These are phyloP conservation scores for Phrynosoma blainvillii DNA, from an alignment of 2,113 vertebrate species.

Conservation along the genomic window DNA sequence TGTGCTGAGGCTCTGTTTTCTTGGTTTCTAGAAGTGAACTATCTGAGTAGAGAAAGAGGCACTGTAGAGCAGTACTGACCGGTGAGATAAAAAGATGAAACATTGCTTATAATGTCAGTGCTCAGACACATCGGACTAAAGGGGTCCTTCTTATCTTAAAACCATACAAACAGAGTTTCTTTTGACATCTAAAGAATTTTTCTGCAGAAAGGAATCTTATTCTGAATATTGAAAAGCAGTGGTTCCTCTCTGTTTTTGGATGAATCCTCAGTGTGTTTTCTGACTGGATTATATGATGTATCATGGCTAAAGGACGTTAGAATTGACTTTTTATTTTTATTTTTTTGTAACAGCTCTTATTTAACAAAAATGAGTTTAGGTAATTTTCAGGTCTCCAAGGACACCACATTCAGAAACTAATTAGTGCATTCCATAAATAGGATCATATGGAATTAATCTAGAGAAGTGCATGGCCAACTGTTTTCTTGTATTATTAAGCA, in stretches of 20 bases:
- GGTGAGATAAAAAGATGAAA: not conserved
- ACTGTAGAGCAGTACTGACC: not conserved
- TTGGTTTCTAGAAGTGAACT: not conserved
- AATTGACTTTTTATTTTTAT: not conserved
- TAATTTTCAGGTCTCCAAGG: slow-evolving; percentile 22
- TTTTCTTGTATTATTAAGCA: slow-evolving; percentile 16
- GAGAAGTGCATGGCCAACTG: slow-evolving; percentile 19
- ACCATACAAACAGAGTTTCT: not conserved
- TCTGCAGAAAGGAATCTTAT: not conserved
- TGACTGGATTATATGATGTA: not conserved
- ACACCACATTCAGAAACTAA: slow-evolving; percentile 24
- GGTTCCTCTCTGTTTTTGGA: not conserved
- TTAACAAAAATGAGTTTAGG: slow-evolving; percentile 27
- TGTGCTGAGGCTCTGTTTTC: not conserved
- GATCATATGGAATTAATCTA: slow-evolving; percentile 37
- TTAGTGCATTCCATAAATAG: slow-evolving; percentile 17
- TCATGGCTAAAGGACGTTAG: not conserved
- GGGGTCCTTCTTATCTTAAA: not conserved
- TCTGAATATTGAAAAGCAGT: not conserved
- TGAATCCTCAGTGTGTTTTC: not conserved
- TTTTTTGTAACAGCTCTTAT: slow-evolving; percentile 9
- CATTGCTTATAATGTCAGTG: not conserved
- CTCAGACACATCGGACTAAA: not conserved
- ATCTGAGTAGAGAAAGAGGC: not conserved
- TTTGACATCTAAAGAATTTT: not conserved